phyloP scores from a whole-genome alignment of 1,140 invertebrate genomes.

The Drosophila parvula region DNA sequence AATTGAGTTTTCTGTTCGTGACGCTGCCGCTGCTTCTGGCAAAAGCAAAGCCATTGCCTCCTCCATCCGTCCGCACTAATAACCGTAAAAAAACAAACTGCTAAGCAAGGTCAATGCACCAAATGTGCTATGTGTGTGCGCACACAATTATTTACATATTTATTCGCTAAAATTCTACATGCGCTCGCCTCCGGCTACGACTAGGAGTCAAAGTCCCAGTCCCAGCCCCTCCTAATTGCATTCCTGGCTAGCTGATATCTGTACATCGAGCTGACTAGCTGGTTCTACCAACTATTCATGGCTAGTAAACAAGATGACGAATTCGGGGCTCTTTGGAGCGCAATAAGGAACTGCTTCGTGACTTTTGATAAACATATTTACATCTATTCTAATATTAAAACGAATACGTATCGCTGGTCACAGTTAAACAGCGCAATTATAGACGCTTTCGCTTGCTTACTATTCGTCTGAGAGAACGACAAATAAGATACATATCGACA shows the following conservation, averaged over 20 bases:
- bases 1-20: slow-evolving; percentile 63
- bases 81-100: slow-evolving; percentile 64
- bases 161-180: slow-evolving; percentile 35
- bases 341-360: slow-evolving; percentile 29
- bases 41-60: slow-evolving; percentile 56
- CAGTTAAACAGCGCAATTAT: slow-evolving; percentile 40
- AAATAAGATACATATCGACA: slow-evolving; percentile 36
- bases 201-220: slow-evolving; percentile 11
- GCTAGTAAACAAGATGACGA: slow-evolving; percentile 39
- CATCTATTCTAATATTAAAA: slow-evolving; percentile 11
- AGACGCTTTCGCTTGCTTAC: slow-evolving; percentile 16
- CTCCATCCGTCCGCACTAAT: slow-evolving; percentile 54
- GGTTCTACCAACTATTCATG: slow-evolving; percentile 1
- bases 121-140: slow-evolving; percentile 49
- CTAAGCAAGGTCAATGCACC: slow-evolving; percentile 63
- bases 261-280: slow-evolving; percentile 5
- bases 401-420: slow-evolving; percentile 20
- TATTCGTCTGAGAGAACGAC: slow-evolving; percentile 10
- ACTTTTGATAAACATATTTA: slow-evolving; percentile 30
- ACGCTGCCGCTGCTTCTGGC: slow-evolving; percentile 27
- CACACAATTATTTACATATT: slow-evolving; percentile 37
- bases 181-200: slow-evolving; percentile 8
- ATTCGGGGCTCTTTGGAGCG: slow-evolving; percentile 21
- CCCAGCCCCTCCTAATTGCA: slow-evolving; percentile 21
- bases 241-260: slow-evolving; percentile 16